These are phyloP conservation scores for Synergus itoensis DNA, from an alignment of 2,888 invertebrate genomes.

Conservation along the genomic window DNA sequence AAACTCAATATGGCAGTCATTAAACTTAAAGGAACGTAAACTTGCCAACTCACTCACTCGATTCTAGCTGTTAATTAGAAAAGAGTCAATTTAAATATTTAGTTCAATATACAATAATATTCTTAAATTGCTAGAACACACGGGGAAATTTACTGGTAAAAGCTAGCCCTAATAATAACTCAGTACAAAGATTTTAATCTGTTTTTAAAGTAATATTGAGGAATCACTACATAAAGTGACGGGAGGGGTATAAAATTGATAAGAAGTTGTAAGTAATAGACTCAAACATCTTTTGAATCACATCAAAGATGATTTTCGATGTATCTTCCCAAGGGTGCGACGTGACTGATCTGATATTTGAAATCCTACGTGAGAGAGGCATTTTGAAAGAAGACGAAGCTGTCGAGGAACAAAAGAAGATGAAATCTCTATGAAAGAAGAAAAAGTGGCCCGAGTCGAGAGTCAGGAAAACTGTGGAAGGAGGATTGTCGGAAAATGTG, in stretches of 20 bases:
- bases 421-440: conserved; percentile 54
- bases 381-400: conserved; percentile 54
- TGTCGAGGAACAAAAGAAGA: conserved; percentile 64
- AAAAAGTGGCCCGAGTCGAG: conserved; percentile 62
- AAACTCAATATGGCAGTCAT: neutral
- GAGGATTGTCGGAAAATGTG: conserved; percentile 63
- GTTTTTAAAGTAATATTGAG: neutral
- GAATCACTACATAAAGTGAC: neutral
- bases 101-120: neutral
- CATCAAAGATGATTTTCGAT: neutral
- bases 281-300: conserved; percentile 12
- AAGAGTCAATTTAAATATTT: neutral
- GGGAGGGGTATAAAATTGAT: neutral
- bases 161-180: no score
- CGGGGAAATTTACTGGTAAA: no score
- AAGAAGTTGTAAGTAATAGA: neutral
- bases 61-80: neutral
- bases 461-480: conserved; percentile 53
- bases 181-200: no score
- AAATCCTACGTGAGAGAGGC: conserved; percentile 43
- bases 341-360: conserved; percentile 32
- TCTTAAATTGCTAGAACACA: neutral
- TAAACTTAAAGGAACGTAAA: neutral
- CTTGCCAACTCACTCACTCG: neutral
- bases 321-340: conserved; percentile 4